phyloP scores from a whole-genome alignment of 1,140 invertebrate species.

The Propsilocerus akamusi region DNA sequence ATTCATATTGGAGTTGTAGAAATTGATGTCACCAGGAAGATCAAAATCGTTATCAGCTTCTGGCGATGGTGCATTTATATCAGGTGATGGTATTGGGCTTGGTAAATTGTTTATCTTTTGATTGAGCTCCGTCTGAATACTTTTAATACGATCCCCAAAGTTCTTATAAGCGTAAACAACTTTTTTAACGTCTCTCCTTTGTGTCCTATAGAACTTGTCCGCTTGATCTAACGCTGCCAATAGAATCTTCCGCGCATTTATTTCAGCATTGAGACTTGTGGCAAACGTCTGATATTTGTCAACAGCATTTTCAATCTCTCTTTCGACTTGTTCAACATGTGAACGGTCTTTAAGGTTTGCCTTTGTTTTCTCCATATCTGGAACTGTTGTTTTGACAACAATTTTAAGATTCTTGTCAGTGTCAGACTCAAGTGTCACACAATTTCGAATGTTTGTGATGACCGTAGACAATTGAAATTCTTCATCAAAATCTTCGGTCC shows the following conservation, averaged over 20 bases:
- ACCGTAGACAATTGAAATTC: conserved; percentile 25
- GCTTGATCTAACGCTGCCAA: conserved; percentile 58
- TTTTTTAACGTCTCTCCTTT: conserved; percentile 79
- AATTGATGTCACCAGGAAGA: conserved; percentile 30
- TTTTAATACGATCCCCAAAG: conserved; percentile 70
- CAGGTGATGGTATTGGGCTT: conserved; percentile 53
- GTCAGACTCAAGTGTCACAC: conserved; percentile 23
- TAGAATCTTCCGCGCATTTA: conserved; percentile 57
- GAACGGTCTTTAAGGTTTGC: conserved; percentile 39
- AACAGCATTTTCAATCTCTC: conserved; percentile 67
- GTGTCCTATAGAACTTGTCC: conserved; percentile 73
- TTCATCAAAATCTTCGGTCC: conserved; percentile 7
- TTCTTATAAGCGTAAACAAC: conserved; percentile 86
- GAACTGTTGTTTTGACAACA: conserved; percentile 18
- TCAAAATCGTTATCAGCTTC: conserved; percentile 62
- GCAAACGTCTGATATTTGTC: conserved; percentile 63
- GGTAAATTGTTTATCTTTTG: conserved; percentile 47
- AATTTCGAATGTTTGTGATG: conserved; percentile 31
- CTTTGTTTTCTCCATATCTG: conserved; percentile 19
- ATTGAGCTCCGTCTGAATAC: conserved; percentile 65
- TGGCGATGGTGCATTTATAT: conserved; percentile 65
- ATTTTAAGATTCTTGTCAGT: conserved; percentile 23
- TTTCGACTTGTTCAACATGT: conserved; percentile 70
- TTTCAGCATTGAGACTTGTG: conserved; percentile 56
- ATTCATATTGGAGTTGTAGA: conserved; percentile 16